Evolutionary conservation across 2,888 invertebrate genomes (phyloP), one percentile per base, ranked within the genome.

Genomic region (Hypomecis punctinalis): DNA sequence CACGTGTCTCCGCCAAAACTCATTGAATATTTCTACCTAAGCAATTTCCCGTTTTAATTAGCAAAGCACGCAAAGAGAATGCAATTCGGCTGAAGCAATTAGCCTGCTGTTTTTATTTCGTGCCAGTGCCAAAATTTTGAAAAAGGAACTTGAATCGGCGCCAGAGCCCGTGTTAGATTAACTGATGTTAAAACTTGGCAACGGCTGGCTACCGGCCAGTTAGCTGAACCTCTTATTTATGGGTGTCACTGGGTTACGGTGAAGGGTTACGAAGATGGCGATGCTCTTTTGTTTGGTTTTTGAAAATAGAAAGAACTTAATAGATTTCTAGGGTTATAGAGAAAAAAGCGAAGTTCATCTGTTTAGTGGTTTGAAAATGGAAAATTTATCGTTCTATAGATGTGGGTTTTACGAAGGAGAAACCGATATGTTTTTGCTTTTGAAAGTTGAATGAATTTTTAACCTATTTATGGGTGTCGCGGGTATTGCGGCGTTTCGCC

Each of bases 31-130:
- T 23, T 23, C 3, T 2, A 6, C 6, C 9, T 7, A 10, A 39
- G 10, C 53, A 11, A 10, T 37, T 33, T 43, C 37, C 11, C 72
- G 75, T 83, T 84, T 82, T 83, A 84, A 86, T 85, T 84, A 84
- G 76, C 76, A 37, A 11, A 61, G 64, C 61, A 60, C 65, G 78
- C 78, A 82, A 84, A 83, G 77, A 70, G 75, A 72, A 80, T 62
- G 73, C 70, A 80, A 89, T 86, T 84, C 73, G 89, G 86, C 85
- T 86, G 83, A 73, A 83, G 86, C 86, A 91, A 90, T 91, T 90
- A 89, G 82, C 82, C 81, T 85, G 79, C 77, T 75, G 77, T 76
- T 86, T 89, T 87, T 87, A 83, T 89, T 86, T 87, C 76, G 84
- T 76, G 78, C 76, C 76, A 40, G 84, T 85, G 91, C 91, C 91